These are phyloP conservation scores for Cassiopea xamachana DNA, from an alignment of 30 jellyfish, hydroid and myxozoan species.

Conservation along the genomic window DNA sequence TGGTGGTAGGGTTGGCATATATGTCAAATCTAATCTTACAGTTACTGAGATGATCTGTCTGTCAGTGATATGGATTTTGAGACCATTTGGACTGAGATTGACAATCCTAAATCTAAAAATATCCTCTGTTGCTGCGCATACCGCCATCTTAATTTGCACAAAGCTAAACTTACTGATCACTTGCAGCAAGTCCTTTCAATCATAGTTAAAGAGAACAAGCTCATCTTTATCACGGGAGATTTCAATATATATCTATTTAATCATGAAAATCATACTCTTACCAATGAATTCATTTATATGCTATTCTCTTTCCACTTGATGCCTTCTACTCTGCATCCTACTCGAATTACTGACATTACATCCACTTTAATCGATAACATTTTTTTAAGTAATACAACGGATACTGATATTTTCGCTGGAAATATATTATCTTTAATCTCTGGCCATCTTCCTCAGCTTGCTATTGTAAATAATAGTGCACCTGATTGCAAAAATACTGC, in stretches of 20 bases:
- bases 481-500: constrained; percentile 9
- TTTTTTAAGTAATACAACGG: not conserved
- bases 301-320: constrained; percentile 10
- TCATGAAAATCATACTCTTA: not conserved
- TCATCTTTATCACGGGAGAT: not conserved
- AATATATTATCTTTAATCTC: constrained; percentile 10
- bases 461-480: not conserved
- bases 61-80: not conserved
- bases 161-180: not conserved
- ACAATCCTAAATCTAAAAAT: not conserved
- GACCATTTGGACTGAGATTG: not conserved
- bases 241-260: not conserved
- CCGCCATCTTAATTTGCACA: not conserved
- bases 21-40: not conserved
- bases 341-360: not conserved
- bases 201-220: not conserved
- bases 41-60: not conserved
- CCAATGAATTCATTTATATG: constrained; percentile 7
- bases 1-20: not conserved
- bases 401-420: not conserved
- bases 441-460: constrained; percentile 3
- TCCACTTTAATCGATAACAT: not conserved
- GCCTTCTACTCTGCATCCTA: constrained; percentile 1
- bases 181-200: not conserved
- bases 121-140: not conserved